Percentiles rank a stretch among this genome's conserved stretches.
Conservation (phyloP, 1,140 invertebrate genomes). For the Drosophila bifasciata region DNA sequence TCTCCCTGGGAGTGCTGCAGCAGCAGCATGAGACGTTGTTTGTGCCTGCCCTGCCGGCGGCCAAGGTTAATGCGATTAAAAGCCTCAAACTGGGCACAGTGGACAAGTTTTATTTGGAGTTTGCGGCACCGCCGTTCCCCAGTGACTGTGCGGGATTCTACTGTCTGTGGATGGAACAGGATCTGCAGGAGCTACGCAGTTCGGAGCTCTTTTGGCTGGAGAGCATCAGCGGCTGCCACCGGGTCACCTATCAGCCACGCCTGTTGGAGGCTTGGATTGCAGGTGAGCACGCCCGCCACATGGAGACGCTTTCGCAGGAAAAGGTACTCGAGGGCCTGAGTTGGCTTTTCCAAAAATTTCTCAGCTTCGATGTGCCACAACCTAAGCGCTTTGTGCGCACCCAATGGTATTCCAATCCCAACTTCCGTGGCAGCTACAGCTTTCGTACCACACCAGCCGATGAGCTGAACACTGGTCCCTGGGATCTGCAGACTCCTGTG, state of each 20-base stretch:
- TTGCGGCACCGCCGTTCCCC: constrained; percentile 88
- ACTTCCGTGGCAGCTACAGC: constrained; percentile 89
- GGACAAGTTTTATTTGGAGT: constrained; percentile 91
- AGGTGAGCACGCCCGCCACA: constrained; percentile 86
- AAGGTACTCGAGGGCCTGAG: constrained; percentile 84
- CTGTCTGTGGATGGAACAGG: constrained; percentile 85
- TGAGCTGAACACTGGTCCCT: constrained; percentile 83
- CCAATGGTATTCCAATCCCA: constrained; percentile 87
- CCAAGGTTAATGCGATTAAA: constrained; percentile 87
- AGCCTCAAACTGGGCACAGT: constrained; percentile 88
- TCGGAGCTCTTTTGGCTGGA: constrained; percentile 85
- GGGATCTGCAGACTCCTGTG: constrained; percentile 55
- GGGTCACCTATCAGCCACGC: constrained; percentile 87
- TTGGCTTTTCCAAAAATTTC: constrained; percentile 60
- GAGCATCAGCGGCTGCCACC: constrained; percentile 87
- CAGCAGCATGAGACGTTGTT: constrained; percentile 85
- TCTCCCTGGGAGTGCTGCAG: constrained; percentile 90
- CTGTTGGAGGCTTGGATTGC: constrained; percentile 85
- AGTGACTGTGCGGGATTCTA: constrained; percentile 83
- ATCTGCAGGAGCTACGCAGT: constrained; percentile 85
- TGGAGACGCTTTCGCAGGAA: constrained; percentile 83
- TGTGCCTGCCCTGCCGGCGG: constrained; percentile 85
- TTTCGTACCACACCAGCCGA: constrained; percentile 86
- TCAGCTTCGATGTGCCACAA: constrained; percentile 33
- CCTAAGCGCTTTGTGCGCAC: constrained; percentile 58